Evolutionary conservation across 1,140 invertebrate species (phyloP).

Genomic region (Drosophila sucinea): DNA sequence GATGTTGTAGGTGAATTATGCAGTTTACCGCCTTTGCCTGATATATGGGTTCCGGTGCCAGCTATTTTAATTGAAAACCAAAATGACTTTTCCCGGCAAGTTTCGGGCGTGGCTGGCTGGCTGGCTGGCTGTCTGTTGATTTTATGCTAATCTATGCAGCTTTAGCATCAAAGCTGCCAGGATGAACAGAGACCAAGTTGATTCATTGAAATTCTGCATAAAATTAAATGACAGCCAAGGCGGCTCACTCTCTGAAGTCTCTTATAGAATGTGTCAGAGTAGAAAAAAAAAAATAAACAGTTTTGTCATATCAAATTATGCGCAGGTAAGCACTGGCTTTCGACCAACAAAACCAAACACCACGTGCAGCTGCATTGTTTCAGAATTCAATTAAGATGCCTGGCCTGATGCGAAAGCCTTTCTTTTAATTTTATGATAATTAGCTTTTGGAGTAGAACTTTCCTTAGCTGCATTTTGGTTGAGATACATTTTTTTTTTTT

Average conservation of each 20-base stretch:
- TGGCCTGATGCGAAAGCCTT: conserved; percentile 4
- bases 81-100: conserved; percentile 43
- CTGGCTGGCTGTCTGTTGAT: conserved; percentile 45
- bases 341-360: neutral
- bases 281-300: conserved; percentile 61
- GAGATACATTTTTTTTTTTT: conserved; percentile 3
- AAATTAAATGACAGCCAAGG: conserved; percentile 53
- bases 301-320: conserved; percentile 66
- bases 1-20: conserved; percentile 74
- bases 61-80: conserved; percentile 74
- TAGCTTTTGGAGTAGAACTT: conserved; percentile 33
- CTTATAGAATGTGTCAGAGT: conserved; percentile 60
- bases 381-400: conserved; percentile 66
- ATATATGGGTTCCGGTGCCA: conserved; percentile 54
- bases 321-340: conserved; percentile 39
- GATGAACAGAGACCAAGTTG: conserved; percentile 28
- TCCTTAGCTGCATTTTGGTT: conserved; percentile 2
- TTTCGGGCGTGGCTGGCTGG: conserved; percentile 25
- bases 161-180: conserved; percentile 61
- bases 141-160: conserved; percentile 76
- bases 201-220: conserved; percentile 75
- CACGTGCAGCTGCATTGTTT: conserved; percentile 51
- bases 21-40: conserved; percentile 35
- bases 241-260: conserved; percentile 4
- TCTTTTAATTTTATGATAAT: conserved; percentile 78